These are phyloP conservation scores for Scomber japonicus DNA, from an alignment of 2,113 vertebrate species.

Conservation along the genomic window DNA sequence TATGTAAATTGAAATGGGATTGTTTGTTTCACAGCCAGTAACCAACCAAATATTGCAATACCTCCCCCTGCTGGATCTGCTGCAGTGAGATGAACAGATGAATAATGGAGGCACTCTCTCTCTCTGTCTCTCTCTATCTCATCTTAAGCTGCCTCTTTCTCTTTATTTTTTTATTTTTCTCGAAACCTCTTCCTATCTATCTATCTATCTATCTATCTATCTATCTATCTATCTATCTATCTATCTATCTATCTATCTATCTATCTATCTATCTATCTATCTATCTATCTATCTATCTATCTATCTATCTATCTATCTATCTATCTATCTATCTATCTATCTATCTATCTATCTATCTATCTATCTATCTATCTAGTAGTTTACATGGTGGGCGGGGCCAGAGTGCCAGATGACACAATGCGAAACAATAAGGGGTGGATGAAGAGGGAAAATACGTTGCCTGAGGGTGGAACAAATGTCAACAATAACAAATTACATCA, in stretches of 20 bases:
- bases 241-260: slow-evolving; percentile 11
- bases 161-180: not conserved
- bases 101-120: slow-evolving; percentile 64
- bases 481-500: slow-evolving; percentile 63
- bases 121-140: slow-evolving; percentile 7
- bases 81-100: slow-evolving; percentile 79
- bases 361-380: slow-evolving; percentile 12
- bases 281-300: slow-evolving; percentile 14
- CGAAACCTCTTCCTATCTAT: not conserved
- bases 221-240: slow-evolving; percentile 6
- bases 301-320: not conserved
- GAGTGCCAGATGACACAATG: slow-evolving; percentile 38
- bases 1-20: slow-evolving; percentile 23
- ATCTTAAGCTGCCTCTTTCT: not conserved
- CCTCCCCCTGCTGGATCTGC: slow-evolving; percentile 90
- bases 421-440: slow-evolving; percentile 47
- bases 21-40: slow-evolving; percentile 32
- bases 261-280: slow-evolving; percentile 13
- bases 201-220: slow-evolving; percentile 1
- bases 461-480: slow-evolving; percentile 64
- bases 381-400: slow-evolving; percentile 16
- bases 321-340: slow-evolving; percentile 10
- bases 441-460: slow-evolving; percentile 54
- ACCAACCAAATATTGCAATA: slow-evolving; percentile 86
- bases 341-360: slow-evolving; percentile 17